These are phyloP conservation scores for Aurelia aurita DNA, from an alignment of 30 jellyfish, hydroid and myxozoan species.

Conservation along the genomic window DNA sequence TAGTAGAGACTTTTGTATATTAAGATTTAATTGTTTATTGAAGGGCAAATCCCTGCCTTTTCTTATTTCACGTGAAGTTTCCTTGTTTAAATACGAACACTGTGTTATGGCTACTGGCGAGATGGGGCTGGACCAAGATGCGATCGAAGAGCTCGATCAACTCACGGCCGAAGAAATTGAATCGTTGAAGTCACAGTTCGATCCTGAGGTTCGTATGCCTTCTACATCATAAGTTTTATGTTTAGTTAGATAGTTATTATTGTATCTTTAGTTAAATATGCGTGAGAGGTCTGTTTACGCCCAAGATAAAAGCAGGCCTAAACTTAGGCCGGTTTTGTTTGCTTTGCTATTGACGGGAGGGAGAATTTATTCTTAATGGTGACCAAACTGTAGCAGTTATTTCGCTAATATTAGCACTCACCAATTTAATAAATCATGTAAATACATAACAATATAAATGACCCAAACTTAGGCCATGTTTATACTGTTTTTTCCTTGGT, in stretches of 20 bases:
- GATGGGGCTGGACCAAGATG: conserved; percentile 55
- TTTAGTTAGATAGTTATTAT: neutral
- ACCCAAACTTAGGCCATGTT: no score
- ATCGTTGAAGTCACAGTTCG: conserved; percentile 62
- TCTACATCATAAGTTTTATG: neutral
- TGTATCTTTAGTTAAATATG: neutral
- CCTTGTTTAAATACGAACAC: neutral
- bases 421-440: no score
- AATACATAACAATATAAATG: no score
- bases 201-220: conserved; percentile 65
- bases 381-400: neutral
- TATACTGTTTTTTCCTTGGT: no score
- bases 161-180: conserved; percentile 81
- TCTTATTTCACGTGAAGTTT: conserved; percentile 24
- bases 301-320: no score
- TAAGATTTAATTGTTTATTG: conserved; percentile 14
- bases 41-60: conserved; percentile 39
- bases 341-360: neutral
- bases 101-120: conserved; percentile 52
- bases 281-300: neutral
- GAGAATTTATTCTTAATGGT: neutral
- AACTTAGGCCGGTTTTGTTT: no score
- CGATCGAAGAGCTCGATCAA: conserved; percentile 55
- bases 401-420: no score
- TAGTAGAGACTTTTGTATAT: conserved; percentile 37